phyloP scores from a whole-genome alignment of 1,140 invertebrate species.

The Magallana ariakensis region DNA sequence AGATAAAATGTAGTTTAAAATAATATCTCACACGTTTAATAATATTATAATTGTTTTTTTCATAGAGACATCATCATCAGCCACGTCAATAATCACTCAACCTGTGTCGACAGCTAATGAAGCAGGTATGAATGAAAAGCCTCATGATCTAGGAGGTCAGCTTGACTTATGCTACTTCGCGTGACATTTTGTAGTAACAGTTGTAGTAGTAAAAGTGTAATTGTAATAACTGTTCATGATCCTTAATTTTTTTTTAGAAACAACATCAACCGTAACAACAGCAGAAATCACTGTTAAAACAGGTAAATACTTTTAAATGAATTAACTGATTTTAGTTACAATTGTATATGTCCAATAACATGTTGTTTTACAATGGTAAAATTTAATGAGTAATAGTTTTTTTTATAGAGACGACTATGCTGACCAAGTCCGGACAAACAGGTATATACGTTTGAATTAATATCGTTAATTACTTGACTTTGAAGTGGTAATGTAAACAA shows the following conservation, averaged over 20 bases:
- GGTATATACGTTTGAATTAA: neutral
- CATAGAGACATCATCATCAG: neutral
- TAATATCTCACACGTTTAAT: too few species aligned
- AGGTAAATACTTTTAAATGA: too few species aligned
- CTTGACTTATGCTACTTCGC: neutral
- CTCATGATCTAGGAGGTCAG: neutral
- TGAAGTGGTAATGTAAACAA: slow-evolving; percentile 16
- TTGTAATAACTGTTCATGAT: too few species aligned
- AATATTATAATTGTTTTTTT: too few species aligned
- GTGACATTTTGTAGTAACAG: too few species aligned
- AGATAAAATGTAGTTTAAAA: too few species aligned
- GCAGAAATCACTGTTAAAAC: too few species aligned
- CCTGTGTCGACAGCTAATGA: neutral
- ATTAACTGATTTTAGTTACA: too few species aligned
- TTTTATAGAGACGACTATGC: neutral
- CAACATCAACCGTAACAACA: too few species aligned
- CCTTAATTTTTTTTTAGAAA: too few species aligned
- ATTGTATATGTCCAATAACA: slow-evolving; percentile 7
- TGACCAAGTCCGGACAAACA: neutral
- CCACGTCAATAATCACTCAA: neutral
- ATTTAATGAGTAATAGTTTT: neutral
- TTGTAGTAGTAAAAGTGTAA: too few species aligned
- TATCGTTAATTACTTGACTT: slow-evolving; percentile 6
- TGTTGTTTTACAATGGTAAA: neutral
- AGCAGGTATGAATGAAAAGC: slow-evolving; percentile 7